Base-by-base conservation (phyloP, 2,888 invertebrate genomes). In the Drosophila meridionalis region DNA sequence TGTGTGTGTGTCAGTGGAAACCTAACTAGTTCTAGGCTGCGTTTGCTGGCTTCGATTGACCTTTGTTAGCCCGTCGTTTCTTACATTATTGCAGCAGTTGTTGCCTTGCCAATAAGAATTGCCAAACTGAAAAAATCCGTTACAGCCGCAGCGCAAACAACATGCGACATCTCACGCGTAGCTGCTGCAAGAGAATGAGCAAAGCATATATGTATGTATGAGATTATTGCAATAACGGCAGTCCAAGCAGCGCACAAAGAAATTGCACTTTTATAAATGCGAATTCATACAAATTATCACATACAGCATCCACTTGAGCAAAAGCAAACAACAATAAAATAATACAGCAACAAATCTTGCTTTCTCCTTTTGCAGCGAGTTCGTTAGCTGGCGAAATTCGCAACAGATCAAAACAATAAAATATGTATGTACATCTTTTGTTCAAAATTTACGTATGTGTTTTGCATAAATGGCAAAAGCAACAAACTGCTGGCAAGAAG, bases 401-500 rank as follows among this genome's bases (percentile, higher is more conserved):
- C 76, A 80, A 67, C 75, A 71, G 74, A 75, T 82, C 47, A 81
- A 75, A 72, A 81, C 78, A 82, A 84, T 82, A 78, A 82, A 77
- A 62, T 56, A 52, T 76, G 72, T 73, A 58, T 73, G 81, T 69
- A 73, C 79, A 76, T 80, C 89, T 90, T 87, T 87, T 87, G 90
- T 89, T 89, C 59, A 61, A 69, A 79, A 85, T 78, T 78, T 79
- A 87, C 67, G 71, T 76, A 60, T 60, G 50, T 40, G 71, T 76
- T 89, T 80, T 82, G 89, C 90, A 90, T 90, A 87, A 90, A 88
- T 86, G 87, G 87, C 77, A 87, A 87, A 75, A 87, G 80, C 85
- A 84, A 89, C 87, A 82, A 87, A 83, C 83, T 36, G 69, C 76
- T 76, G 48, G 40, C 26, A 65, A 69, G 60, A 70, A 62, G 67